Evolutionary conservation across 2,888 invertebrate genomes (phyloP).

Genomic region (Leptura quadrifasciata): DNA sequence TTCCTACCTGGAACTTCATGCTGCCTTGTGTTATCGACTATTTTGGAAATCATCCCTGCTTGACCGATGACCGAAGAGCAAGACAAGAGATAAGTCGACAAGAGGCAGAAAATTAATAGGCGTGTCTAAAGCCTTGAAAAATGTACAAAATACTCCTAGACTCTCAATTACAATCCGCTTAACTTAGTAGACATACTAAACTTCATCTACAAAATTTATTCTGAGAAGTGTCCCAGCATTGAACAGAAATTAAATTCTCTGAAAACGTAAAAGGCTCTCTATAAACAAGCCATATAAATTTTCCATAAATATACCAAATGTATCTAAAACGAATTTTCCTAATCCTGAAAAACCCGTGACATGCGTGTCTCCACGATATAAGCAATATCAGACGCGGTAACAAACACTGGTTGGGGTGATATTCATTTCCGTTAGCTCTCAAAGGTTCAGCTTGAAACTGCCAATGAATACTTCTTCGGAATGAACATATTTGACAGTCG

Average conservation of each 20-base stretch:
- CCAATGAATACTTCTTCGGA: conserved; percentile 35
- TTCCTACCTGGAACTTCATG: too few species aligned
- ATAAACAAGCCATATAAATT: neutral
- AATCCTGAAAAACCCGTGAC: conserved; percentile 11
- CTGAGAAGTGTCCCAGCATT: neutral
- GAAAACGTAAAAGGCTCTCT: neutral
- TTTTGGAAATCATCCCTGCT: too few species aligned
- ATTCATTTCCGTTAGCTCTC: conserved; percentile 33
- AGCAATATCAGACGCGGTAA: conserved; percentile 30
- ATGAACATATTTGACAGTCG: conserved; percentile 28
- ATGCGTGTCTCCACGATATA: conserved; percentile 3
- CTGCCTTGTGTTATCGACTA: too few species aligned
- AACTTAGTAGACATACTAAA: neutral
- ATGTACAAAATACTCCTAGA: too few species aligned
- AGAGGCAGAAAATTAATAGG: too few species aligned
- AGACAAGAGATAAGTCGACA: too few species aligned
- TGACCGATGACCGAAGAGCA: too few species aligned
- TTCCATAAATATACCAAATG: neutral
- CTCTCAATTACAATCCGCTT: neutral
- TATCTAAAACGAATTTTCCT: neutral
- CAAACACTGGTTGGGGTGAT: conserved; percentile 5
- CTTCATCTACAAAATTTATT: neutral
- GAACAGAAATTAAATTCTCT: neutral
- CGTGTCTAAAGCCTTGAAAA: too few species aligned
- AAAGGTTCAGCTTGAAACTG: conserved; percentile 27